Evolutionary conservation across 2,888 invertebrate genomes (phyloP), one percentile per base, ranked within the genome.

Genomic region (Himalopsyche anomala): DNA sequence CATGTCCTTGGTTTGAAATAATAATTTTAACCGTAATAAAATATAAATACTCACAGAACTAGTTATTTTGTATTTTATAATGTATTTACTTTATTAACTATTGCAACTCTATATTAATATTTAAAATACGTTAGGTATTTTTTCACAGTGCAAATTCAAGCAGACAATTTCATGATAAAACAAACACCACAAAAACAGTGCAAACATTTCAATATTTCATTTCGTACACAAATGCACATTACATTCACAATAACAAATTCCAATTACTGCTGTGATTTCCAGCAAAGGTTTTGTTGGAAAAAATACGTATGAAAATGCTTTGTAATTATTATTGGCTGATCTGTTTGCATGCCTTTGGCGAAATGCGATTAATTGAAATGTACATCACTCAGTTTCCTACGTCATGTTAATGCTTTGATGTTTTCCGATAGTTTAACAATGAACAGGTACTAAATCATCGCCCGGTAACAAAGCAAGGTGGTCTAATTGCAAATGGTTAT

Each of bases 371-470:
- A 62, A 62, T 62, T 62, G 62, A 62, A 19, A 62, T 19, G 62
- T 28, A 28, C 62, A 62, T 62, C 28, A 28, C 8, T 62, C 51
- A 51, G 5, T n/a, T 56, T n/a, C 56, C 56, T 56, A 62, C 28
- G 19, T 28, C 62, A 28, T 19, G 19, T 15, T 62, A 9, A 19
- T 28, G 51, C 28, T 62, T 62, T 62, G 62, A 62, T 62, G 62
- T 62, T 62, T 62, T 19, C 62, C 62, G 62, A 62, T 62, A 62
- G 62, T 19, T 62, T 62, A 62, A 62, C 62, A 62, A 62, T 62
- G 19, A 2, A 62, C 62, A 62, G 19, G 62, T 62, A 62, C 51
- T 62, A 28, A 62, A 28, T 62, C 62, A 62, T 62, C 28, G 11
- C 28, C 19, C 11, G 19, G 28, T 28, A 62, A 62, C 62, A 62